Evolutionary conservation across 2,797 vertebrate species (phyloP).

Genomic region (Hoplostethus atlanticus): DNA sequence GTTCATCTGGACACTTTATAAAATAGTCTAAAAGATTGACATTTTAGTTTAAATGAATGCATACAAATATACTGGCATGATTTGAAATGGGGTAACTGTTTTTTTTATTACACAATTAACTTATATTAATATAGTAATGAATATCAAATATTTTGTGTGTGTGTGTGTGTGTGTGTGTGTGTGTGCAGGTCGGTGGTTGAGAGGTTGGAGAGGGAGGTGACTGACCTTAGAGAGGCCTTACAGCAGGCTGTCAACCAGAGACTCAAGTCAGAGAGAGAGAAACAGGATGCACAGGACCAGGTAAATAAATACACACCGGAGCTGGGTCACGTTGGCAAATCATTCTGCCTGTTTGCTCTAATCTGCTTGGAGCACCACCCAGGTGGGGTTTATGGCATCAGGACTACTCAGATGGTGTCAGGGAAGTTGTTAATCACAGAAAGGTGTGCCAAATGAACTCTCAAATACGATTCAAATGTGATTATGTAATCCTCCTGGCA

Average conservation of each 20-base stretch:
- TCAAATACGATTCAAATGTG: constrained; percentile 31
- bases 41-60: not conserved
- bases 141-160: not conserved
- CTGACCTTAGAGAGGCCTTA: constrained; percentile 61
- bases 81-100: not conserved
- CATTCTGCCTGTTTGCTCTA: constrained; percentile 29
- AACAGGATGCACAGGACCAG: constrained; percentile 65
- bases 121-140: not conserved
- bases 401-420: constrained; percentile 6
- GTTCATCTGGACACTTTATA: not conserved
- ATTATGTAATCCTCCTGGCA: constrained; percentile 25
- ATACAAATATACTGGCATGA: not conserved
- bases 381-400: constrained; percentile 18
- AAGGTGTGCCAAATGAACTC: constrained; percentile 9
- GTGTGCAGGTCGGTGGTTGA: constrained; percentile 59
- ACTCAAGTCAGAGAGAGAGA: constrained; percentile 58
- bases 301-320: constrained; percentile 63
- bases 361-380: not conserved
- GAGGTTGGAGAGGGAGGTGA: constrained; percentile 68
- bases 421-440: constrained; percentile 1
- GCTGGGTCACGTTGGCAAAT: constrained; percentile 38
- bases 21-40: too few relatives aligned
- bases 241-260: constrained; percentile 69
- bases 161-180: constrained; percentile 27
- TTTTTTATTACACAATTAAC: not conserved